Evolutionary conservation across 2,113 vertebrate species (phyloP), one percentile per base, ranked within the genome.

Genomic region (Acrocephalus arundinaceus): DNA sequence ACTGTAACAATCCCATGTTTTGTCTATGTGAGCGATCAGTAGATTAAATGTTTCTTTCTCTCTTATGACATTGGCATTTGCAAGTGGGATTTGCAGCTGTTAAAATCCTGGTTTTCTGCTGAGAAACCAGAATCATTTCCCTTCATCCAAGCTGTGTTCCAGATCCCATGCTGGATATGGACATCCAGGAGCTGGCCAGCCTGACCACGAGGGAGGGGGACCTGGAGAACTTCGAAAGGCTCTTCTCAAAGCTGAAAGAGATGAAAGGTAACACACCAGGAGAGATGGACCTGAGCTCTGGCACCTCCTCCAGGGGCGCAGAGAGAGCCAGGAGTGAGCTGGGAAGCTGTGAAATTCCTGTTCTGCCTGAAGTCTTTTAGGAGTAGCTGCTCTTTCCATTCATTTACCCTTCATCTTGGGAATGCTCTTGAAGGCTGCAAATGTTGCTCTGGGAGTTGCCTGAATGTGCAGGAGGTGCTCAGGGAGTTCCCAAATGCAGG

Each of bases 171-270:
- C 97, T 99, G 81, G 98, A 99, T 79, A 97, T 97, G 96, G 99
- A 99, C 95, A 99, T 99, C 94, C 99, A 99, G 75, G 99, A 99
- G 95, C 95, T 99, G 20, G 99, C 99, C 83, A 99, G 97, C 96
- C 99, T 99, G 19, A 99, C 99, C n/a, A 98, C 99, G 1, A 98
- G 98, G 49, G 99, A 99, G 63, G 98, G 98, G 28, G 99, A 99
- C 96, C 96, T 99, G 97, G 99, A 99, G 92, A 99, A 99, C 96
- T 99, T 99, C 51, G 99, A 99, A 79, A 98, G 99, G 59, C 98
- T 99, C 2, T 99, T 99, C 82, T 98, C 99, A 63, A 99, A 99
- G 98, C 97, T 99, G 87, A 99, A 99, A 93, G 99, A 99, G 97
- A 99, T 99, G 99, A 99, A 99, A 99, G 99, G 99, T 99, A 98